Percentiles rank a stretch among this genome's conserved stretches.
Evolutionary conservation across 2,113 vertebrate species (phyloP).

Genomic region (Numenius arquata): DNA sequence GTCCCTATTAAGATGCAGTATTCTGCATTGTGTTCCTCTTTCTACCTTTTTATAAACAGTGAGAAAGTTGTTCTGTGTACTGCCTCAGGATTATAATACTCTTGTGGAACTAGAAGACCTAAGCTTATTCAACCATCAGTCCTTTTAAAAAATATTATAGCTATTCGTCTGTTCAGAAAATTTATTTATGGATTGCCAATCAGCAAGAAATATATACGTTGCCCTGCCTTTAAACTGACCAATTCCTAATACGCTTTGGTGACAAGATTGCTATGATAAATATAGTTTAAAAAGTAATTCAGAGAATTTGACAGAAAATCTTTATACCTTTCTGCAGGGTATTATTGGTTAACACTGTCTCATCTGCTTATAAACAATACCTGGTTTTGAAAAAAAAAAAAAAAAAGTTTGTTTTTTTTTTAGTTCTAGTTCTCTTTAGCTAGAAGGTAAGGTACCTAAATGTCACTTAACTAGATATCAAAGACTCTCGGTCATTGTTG

Average conservation of each 20-base stretch:
- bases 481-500: not conserved
- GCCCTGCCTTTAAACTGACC: not conserved
- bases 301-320: not conserved
- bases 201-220: not conserved
- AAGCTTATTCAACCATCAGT: not conserved
- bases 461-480: not conserved
- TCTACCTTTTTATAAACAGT: not conserved
- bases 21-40: not conserved
- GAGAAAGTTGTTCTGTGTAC: not conserved
- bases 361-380: not conserved
- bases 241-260: not conserved
- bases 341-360: not conserved
- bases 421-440: not conserved
- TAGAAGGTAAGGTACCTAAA: not conserved
- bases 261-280: not conserved
- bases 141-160: not conserved
- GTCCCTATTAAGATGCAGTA: not conserved
- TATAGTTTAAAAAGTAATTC: not conserved
- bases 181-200: not conserved
- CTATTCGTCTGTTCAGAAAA: not conserved
- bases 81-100: not conserved
- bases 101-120: not conserved
- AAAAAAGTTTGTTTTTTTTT: not conserved
- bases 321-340: not conserved
- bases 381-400: not conserved